Evolutionary conservation across 2,797 vertebrate genomes (phyloP), one percentile per base, ranked within the genome.

Genomic region (Lateolabrax maculatus): DNA sequence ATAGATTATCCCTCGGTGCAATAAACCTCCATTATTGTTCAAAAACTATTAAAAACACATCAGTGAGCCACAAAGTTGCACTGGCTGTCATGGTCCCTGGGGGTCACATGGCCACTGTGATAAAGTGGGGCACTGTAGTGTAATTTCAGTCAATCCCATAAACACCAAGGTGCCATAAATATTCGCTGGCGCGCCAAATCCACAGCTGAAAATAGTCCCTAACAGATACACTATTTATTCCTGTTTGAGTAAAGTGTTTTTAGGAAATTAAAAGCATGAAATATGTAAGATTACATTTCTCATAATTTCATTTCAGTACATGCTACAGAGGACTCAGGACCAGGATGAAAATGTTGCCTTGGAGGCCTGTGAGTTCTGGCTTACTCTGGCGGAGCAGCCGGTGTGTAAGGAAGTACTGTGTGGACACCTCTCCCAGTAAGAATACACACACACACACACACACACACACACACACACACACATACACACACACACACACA

Each of bases 341-440:
- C 97, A 97, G 81, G 98, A 99, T 80, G 98, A 99, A 94, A 99
- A 99, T 49, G 98, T 99, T 12, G 96, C 98, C 75, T 90, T 99
- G 95, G 98, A 99, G 85, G 98, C 98, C 48, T 99, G 98, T 39
- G 98, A 99, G 89, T 99, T 99, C 93, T 99, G 98, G 98, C 93
- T 99, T 6, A 99, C 98, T 5, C 92, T 99, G 86, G 98, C 98
- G 3, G 98, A 99, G 83, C 98, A 99, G 79, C 97, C 98, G 0
- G 97, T 99, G 89, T 99, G 98, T 93, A 99, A 99, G 94, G 98
- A 99, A 58, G 97, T 98, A 53, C 95, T 99, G 18, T 94, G 96
- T 85, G 96, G 97, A 67, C 97, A 99, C 93, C 97, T 99, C 80
- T 93, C 97, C 55, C 97, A 98, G 98, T 99, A 96, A 97, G 96